A percentile compares a stretch with the other conserved stretches of the same genome.
phyloP scores from a whole-genome alignment of 2,113 vertebrate genomes.

The Myiopsitta monachus region DNA sequence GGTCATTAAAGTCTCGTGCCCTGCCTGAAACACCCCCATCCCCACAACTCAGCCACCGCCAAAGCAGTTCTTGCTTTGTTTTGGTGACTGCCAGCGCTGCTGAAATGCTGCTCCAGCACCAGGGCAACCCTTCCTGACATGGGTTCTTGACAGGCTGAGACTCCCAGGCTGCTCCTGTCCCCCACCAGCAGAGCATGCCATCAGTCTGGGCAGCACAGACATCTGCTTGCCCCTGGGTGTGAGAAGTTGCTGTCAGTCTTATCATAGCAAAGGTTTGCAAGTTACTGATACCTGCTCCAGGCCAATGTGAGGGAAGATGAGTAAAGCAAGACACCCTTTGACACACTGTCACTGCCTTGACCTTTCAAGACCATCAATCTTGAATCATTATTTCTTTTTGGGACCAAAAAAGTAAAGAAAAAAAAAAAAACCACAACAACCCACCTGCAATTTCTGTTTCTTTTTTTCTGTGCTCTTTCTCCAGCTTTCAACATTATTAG shows the following conservation, averaged over 20 bases:
- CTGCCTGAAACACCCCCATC: neutral
- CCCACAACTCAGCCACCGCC: neutral
- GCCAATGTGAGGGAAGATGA: neutral
- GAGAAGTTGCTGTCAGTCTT: neutral
- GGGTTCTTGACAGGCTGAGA: neutral
- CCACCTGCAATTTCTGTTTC: neutral
- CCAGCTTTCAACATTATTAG: neutral
- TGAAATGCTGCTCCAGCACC: neutral
- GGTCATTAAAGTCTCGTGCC: neutral
- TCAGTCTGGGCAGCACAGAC: rapidly evolving
- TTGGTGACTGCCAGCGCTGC: neutral
- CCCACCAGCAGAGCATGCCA: neutral
- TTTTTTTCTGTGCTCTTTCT: neutral
- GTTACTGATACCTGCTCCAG: neutral
- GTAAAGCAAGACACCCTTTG: neutral
- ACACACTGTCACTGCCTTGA: neutral
- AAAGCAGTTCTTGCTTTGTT: neutral
- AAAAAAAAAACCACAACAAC: too few species aligned
- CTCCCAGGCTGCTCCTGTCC: neutral
- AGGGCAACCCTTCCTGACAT: neutral
- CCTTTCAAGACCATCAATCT: neutral
- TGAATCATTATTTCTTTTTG: neutral
- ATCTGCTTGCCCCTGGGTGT: neutral
- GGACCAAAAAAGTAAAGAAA: neutral
- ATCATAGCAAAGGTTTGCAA: neutral